Evolutionary conservation across 1,140 invertebrate species (phyloP), one percentile per base, ranked within the genome.

Genomic region (Olivierus martensii): DNA sequence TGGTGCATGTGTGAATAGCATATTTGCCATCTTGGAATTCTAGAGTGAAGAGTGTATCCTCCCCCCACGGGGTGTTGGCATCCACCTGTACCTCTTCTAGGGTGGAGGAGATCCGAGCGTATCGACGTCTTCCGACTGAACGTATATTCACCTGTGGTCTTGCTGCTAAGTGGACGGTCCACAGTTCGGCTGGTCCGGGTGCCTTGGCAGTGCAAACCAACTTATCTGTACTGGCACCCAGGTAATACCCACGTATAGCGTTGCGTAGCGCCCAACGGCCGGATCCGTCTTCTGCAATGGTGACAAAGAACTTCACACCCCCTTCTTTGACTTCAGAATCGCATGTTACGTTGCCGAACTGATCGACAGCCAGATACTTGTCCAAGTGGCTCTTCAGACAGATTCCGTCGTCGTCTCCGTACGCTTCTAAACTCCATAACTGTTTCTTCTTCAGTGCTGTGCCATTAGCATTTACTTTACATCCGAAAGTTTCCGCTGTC

Each of bases 401-500:
- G 62, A 69, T 69, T 38, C 65, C 67, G 15, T 71, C 70, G 7
- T 66, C 68, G 0, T 68, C 67, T 7, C 56, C 70, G 12, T 38
- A 79, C 12, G 85, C 83, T 63, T 93, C 88, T 61, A 94, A 68
- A 7, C 80, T 88, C 88, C 89, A 93, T 52, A 91, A 79, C 71
- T 97, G 93, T 68, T 96, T 97, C 78, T 96, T 97, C 74, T 95
- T 94, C 50, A 98, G 72, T 37, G 85, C 84, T 17, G 83, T 79
- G 9, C 91, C 93, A 63, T 91, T 93, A 28, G 89, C 88, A 71
- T 97, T 97, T 63, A 96, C 83, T 75, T 97, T 96, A 74, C 86
- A 93, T 49, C 94, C 94, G 73, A 98, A 98, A 28, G 88, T 94
- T 73, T 98, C 94, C 1, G 92, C 93, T 10, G 93, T 97, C 62